Evolutionary conservation across 2,797 vertebrate genomes (phyloP), one percentile per base, ranked within the genome.

Genomic region (Acrossocheilus fasciatus): DNA sequence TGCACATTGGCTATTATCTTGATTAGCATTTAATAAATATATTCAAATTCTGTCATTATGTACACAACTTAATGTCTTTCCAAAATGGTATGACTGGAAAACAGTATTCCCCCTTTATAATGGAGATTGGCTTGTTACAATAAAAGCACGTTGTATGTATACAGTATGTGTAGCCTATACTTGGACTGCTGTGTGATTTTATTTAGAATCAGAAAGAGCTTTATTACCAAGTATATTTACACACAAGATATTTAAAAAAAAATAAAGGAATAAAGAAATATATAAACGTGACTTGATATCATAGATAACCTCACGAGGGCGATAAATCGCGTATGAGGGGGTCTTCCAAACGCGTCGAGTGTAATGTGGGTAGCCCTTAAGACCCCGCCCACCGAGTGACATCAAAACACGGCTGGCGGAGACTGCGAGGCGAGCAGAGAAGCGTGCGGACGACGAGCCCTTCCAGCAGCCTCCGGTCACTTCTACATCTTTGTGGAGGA

Each of bases 351-450:
- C 77, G 88, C 81, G 66, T 73, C 90, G 66, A 85, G 70, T 79
- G 17, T 34, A 88, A 92, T 91, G 90, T 91, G 91, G 82, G 93
- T 92, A 64, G 34, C 59, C 70, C 62, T 6, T 12, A 62, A 47
- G 93, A 93, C 90, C 92, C 95, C 95, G 94, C 95, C 95, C 93
- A 91, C 64, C 39, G 69, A 84, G 81, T 91, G 91, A 91, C 93
- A 89, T 30, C 30, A 87, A 90, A 93, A 91, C 90, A 94, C 92
- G 41, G 77, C 84, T 86, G 68, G 39, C 73, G 87, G 84, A 93
- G 88, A 89, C 91, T 91, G 41, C 8, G 75, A 87, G 23, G 41
- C 8, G 75, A 87, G 23, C 83, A 73, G 77, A n/a, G 82, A 81
- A 50, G 50, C 50, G 88, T 87, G 74, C 88, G 80, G 69, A 76